Conservation (phyloP, 2,113 vertebrate genomes). For the Micronisus gabar region DNA sequence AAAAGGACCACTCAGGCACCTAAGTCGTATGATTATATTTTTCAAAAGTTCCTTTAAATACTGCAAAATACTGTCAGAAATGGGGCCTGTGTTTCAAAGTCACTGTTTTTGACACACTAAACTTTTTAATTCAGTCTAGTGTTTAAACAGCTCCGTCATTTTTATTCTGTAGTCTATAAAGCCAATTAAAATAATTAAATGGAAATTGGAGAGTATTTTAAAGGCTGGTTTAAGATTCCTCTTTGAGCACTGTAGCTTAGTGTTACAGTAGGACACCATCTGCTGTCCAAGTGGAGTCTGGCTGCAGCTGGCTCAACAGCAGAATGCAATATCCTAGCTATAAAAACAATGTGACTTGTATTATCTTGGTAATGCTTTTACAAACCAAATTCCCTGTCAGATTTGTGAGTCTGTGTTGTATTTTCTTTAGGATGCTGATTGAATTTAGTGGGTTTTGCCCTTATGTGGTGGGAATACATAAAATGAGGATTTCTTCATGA, state of each 20-base stretch:
- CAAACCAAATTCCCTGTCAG: neutral
- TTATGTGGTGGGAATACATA: neutral
- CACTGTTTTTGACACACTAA: neutral
- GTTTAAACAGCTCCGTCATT: neutral
- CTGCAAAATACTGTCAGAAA: neutral
- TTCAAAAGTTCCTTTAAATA: neutral
- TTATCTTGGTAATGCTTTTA: neutral
- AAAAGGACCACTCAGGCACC: neutral
- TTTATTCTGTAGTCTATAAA: conserved; percentile 20
- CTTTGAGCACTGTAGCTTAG: neutral
- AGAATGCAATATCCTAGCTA: neutral
- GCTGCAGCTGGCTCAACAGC: neutral
- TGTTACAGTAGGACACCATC: conserved; percentile 65
- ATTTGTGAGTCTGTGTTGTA: neutral
- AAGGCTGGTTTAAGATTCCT: conserved; percentile 18
- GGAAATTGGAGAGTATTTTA: conserved; percentile 16
- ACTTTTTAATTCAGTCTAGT: neutral
- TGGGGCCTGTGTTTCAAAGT: neutral
- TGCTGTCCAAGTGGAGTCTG: conserved; percentile 38
- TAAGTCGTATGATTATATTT: neutral
- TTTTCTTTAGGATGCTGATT: neutral
- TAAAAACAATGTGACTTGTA: neutral
- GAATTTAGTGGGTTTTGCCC: neutral
- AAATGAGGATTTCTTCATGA: neutral
- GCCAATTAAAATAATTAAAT: conserved; percentile 13